Evolutionary conservation across 2,113 vertebrate species (phyloP).

Genomic region (Laticauda laticaudata): DNA sequence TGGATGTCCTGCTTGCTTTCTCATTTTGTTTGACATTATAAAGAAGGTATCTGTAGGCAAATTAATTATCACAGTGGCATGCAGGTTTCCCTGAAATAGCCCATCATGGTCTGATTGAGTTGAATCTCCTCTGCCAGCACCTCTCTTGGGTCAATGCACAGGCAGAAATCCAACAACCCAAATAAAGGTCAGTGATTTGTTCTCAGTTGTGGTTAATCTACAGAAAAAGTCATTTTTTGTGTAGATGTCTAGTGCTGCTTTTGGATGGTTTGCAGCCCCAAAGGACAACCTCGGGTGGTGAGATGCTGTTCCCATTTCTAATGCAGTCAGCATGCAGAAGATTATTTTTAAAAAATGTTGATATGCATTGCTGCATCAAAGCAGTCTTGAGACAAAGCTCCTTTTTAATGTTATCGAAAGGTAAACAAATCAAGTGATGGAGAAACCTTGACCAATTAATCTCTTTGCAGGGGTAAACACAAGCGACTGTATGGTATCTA

Average conservation of each 20-base stretch:
- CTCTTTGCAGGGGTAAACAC: neutral
- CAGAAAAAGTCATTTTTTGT: neutral
- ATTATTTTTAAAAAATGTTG: neutral
- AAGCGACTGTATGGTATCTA: neutral
- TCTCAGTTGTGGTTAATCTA: neutral
- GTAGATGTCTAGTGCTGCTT: neutral
- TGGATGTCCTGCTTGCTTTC: neutral
- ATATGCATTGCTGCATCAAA: neutral
- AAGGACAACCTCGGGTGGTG: neutral
- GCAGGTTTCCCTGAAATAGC: neutral
- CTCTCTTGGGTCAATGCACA: neutral
- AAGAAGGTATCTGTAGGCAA: neutral
- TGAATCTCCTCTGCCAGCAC: neutral
- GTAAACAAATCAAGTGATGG: neutral
- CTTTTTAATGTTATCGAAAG: conserved; percentile 1
- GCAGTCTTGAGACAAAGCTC: neutral
- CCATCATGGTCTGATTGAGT: neutral
- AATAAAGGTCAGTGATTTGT: neutral
- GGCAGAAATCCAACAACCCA: neutral
- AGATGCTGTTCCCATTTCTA: neutral
- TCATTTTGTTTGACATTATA: neutral
- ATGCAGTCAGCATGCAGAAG: neutral
- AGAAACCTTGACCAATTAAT: neutral
- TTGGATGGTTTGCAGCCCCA: neutral
- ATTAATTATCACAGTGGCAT: neutral